These are phyloP conservation scores for Parnassius mnemosyne DNA, from an alignment of 2,888 invertebrate species.

Conservation along the genomic window DNA sequence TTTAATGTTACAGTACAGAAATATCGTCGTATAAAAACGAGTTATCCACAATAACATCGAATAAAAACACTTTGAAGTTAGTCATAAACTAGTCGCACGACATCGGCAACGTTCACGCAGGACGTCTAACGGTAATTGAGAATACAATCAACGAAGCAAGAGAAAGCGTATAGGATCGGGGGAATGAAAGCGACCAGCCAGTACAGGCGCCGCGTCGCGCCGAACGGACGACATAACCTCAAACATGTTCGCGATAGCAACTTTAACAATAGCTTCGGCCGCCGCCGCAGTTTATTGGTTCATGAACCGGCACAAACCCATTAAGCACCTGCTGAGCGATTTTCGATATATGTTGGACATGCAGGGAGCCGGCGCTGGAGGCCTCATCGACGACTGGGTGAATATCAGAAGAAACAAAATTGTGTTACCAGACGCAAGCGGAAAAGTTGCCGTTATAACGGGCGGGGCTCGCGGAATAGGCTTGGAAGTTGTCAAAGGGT, in stretches of 20 bases:
- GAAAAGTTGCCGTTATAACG: constrained; percentile 89
- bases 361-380: constrained; percentile 80
- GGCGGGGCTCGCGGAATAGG: constrained; percentile 95
- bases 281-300: constrained; percentile 66
- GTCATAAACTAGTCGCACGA: not conserved
- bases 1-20: too few species aligned
- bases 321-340: constrained; percentile 75
- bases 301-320: constrained; percentile 76
- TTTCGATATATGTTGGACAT: constrained; percentile 78
- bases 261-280: constrained; percentile 45
- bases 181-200: constrained; percentile 68
- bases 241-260: constrained; percentile 55
- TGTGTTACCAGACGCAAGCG: constrained; percentile 83
- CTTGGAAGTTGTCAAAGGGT: constrained; percentile 85
- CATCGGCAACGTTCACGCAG: constrained; percentile 33
- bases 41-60: too few species aligned
- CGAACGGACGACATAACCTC: constrained; percentile 58
- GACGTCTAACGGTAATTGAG: constrained; percentile 64
- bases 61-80: not conserved
- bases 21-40: too few species aligned
- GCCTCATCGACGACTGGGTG: constrained; percentile 81
- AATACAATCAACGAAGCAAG: constrained; percentile 57
- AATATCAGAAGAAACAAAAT: constrained; percentile 79
- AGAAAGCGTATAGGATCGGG: constrained; percentile 73
- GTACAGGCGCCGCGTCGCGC: constrained; percentile 56